These are phyloP conservation scores for Callocephalon fimbriatum DNA, from an alignment of 2,113 vertebrate genomes.

Conservation along the genomic window DNA sequence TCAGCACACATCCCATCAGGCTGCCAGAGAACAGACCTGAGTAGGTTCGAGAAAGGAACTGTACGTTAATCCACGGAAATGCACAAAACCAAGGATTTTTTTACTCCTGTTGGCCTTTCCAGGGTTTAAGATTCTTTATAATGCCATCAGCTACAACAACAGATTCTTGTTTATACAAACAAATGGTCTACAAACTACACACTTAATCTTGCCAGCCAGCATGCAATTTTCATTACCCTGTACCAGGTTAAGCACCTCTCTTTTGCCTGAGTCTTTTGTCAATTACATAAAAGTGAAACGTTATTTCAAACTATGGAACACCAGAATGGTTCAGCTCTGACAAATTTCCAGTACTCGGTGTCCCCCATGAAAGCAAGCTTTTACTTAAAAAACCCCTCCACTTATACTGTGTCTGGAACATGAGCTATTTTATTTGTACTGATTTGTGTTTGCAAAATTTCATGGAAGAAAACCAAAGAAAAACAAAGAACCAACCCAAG, in stretches of 20 bases:
- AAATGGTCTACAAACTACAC: neutral
- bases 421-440: neutral
- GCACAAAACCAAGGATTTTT: neutral
- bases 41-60: neutral
- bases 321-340: neutral
- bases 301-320: neutral
- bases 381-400: neutral
- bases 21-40: neutral
- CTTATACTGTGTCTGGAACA: neutral
- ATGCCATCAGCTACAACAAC: neutral
- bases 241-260: neutral
- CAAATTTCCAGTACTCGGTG: neutral
- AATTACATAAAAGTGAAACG: neutral
- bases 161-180: neutral
- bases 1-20: neutral
- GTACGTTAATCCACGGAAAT: neutral
- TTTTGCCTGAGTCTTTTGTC: neutral
- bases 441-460: neutral
- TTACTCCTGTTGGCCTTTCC: neutral
- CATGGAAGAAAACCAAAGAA: fast-evolving
- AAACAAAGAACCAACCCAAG: neutral
- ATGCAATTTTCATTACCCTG: neutral
- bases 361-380: neutral
- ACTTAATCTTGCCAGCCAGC: neutral
- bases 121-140: neutral